phyloP scores from a whole-genome alignment of 2,888 invertebrate genomes.

The Ceramica pisi region DNA sequence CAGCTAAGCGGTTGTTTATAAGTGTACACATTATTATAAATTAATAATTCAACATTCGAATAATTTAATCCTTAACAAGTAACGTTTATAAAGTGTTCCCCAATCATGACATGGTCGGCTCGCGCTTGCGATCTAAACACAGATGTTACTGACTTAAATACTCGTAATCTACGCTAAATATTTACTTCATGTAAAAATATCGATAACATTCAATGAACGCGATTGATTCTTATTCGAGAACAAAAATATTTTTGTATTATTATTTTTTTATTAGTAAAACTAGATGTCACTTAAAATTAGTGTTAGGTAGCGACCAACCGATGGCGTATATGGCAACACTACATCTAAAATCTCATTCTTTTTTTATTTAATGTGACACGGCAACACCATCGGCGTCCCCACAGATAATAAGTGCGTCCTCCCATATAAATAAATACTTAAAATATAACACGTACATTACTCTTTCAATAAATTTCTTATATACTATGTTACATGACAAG shows the following conservation, averaged over 20 bases:
- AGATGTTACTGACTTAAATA: slow-evolving; percentile 81
- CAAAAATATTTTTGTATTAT: slow-evolving; percentile 85
- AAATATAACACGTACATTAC: slow-evolving; percentile 84
- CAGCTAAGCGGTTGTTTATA: slow-evolving; percentile 87
- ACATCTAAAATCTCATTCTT: slow-evolving; percentile 75
- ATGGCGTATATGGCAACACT: slow-evolving; percentile 81
- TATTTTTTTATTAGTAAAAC: slow-evolving; percentile 87
- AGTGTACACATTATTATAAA: slow-evolving; percentile 88
- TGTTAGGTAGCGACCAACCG: slow-evolving; percentile 84
- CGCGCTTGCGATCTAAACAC: slow-evolving; percentile 76
- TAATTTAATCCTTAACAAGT: slow-evolving; percentile 88
- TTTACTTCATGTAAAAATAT: slow-evolving; percentile 86
- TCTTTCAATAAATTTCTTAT: slow-evolving; percentile 86
- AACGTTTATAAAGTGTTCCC: slow-evolving; percentile 89
- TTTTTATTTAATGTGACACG: slow-evolving; percentile 72
- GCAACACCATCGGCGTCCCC: slow-evolving; percentile 74
- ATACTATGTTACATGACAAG: slow-evolving; percentile 88
- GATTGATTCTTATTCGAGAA: slow-evolving; percentile 86
- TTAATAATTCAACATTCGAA: slow-evolving; percentile 88
- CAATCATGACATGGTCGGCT: slow-evolving; percentile 80
- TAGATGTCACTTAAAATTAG: slow-evolving; percentile 83
- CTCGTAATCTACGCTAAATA: slow-evolving; percentile 77
- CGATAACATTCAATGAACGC: slow-evolving; percentile 87
- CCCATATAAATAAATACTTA: slow-evolving; percentile 89
- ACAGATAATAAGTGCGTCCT: slow-evolving; percentile 80